Base-by-base conservation (phyloP, 2,113 vertebrate species). In the Eulemur rufifrons region DNA sequence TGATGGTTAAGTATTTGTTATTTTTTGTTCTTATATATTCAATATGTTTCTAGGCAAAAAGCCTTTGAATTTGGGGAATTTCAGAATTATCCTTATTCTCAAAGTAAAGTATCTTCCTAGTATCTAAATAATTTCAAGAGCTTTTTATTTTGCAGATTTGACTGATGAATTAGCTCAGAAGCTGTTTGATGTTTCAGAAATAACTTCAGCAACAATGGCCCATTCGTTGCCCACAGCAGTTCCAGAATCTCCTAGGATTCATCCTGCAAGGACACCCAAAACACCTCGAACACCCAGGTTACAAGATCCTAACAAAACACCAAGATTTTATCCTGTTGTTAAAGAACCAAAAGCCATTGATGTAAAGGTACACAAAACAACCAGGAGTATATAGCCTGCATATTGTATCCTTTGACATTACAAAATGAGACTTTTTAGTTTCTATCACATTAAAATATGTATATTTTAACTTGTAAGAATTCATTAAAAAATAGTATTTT, bases 251-350 rank as follows among this genome's bases (percentile, higher is more conserved):
- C 98, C 98, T 80, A 77, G 84, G 37, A 74, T 97, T 63, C 94
- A 96, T 73, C 88, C 97, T 92, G 88, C 91, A 92, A 98, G 89
- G 98, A 98, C 83, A 97, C 99, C 91, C 15, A 98, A 95, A 92
- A 99, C 99, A 34, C 99, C 99, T 59, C 99, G 98, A 83, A 99
- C 99, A 29, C 99, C 99, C 0, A 98, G 99, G 73, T 98, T 99
- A 18, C 99, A 99, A 97, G 99, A 99, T 98, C 99, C 99, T 88
- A 99, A 92, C 96, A 99, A 99, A 99, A 99, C 99, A 4, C 99
- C 99, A 1, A 99, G 99, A 56, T 99, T 99, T 98, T 99, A 99
- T 97, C 99, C 99, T 52, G 99, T 99, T 73, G 99, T 99, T 95
- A 99, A 99, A 98, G 99, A 99, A 97, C 98, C 99, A 50, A 99